Conservation (phyloP, 2,797 vertebrate species). For the Tenualosa thibaudeaui region DNA sequence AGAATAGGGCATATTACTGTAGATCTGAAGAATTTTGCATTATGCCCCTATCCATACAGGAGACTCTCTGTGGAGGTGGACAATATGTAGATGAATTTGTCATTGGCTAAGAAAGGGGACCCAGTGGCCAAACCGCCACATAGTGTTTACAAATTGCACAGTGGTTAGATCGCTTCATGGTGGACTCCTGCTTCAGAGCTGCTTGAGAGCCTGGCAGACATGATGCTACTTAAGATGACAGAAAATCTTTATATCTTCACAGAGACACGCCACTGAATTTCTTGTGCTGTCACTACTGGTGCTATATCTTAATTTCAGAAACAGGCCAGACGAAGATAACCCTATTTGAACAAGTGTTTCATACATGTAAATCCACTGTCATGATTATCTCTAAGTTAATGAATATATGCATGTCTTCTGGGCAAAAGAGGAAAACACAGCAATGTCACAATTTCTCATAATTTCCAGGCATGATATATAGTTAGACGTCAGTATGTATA, state of each 20-base stretch:
- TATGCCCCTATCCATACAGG: slow-evolving; percentile 26
- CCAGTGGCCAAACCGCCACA: not conserved
- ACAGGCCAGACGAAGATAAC: not conserved
- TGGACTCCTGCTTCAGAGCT: not conserved
- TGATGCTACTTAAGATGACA: not conserved
- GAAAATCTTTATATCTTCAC: slow-evolving; percentile 12
- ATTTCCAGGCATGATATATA: not conserved
- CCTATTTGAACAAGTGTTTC: not conserved
- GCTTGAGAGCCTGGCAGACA: not conserved
- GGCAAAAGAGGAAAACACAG: not conserved
- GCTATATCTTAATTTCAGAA: not conserved
- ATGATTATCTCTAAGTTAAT: not conserved
- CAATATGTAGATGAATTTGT: slow-evolving; percentile 11
- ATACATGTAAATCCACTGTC: not conserved
- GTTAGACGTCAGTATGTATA: not conserved
- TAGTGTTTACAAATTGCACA: slow-evolving; percentile 29
- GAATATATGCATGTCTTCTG: slow-evolving; percentile 9
- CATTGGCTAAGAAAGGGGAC: not conserved
- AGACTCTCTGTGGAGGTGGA: not conserved
- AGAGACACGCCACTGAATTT: not conserved
- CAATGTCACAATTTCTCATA: not conserved
- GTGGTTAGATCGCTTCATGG: not conserved
- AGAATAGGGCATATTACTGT: too few species aligned
- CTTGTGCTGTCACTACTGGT: not conserved
- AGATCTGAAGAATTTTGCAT: slow-evolving; percentile 17